phyloP scores from a whole-genome alignment of 2,113 vertebrate genomes.

The Polypterus senegalus region DNA sequence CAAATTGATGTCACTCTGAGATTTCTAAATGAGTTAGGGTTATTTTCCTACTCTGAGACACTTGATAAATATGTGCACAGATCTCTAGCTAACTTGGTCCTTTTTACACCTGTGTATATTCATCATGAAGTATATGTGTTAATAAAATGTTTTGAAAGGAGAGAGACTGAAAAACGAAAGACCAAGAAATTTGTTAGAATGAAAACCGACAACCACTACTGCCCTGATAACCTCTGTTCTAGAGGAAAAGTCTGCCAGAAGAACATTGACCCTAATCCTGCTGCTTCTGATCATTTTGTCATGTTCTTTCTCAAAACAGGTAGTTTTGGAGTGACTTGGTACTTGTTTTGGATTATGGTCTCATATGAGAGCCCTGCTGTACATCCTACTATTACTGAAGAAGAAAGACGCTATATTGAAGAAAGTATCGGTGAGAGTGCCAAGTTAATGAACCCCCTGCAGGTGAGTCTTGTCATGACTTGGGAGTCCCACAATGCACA shows the following conservation, averaged over 20 bases:
- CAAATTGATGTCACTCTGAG: no score
- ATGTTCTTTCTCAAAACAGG: conserved; percentile 22
- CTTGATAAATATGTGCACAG: no score
- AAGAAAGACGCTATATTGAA: conserved; percentile 49
- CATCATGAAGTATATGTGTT: no score
- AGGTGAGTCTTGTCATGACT: conserved; percentile 20
- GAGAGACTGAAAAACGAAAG: no score
- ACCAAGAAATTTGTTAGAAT: neutral
- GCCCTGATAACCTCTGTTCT: neutral
- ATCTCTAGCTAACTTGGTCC: no score
- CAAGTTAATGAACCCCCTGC: conserved; percentile 44
- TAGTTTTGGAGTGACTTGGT: conserved; percentile 52
- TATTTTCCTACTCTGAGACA: no score
- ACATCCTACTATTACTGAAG: conserved; percentile 49
- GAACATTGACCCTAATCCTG: neutral
- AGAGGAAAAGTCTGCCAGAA: neutral
- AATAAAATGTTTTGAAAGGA: no score
- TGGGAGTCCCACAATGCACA: no score
- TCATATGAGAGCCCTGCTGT: conserved; percentile 46
- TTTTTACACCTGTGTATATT: no score
- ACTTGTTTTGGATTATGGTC: conserved; percentile 49
- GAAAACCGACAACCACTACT: neutral
- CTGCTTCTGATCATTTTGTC: no score
- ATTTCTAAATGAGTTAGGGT: no score
- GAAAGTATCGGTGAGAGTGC: conserved; percentile 47